A percentile compares a stretch with the other conserved stretches of the same genome.
Conservation (phyloP, 2,888 invertebrate species). For the Rugalucina vietnamica region DNA sequence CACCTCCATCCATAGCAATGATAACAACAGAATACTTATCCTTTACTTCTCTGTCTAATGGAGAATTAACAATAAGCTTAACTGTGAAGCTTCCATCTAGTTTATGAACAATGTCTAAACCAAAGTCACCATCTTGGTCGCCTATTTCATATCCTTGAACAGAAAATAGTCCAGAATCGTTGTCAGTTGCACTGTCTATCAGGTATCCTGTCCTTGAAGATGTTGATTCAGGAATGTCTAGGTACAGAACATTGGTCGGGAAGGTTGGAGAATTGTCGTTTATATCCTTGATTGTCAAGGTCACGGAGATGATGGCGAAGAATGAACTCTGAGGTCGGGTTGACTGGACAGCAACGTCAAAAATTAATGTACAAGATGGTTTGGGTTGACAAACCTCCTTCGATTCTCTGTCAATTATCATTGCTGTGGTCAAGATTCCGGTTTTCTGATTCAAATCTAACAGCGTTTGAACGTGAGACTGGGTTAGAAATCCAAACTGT, state of each 20-base stretch:
- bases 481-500: constrained; percentile 63
- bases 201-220: constrained; percentile 63
- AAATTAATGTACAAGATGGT: constrained; percentile 58
- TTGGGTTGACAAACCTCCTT: constrained; percentile 55
- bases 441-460: constrained; percentile 68
- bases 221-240: constrained; percentile 71
- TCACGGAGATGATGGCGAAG: constrained; percentile 67
- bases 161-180: constrained; percentile 71
- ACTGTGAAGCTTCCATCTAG: constrained; percentile 68
- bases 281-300: constrained; percentile 66
- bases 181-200: constrained; percentile 71
- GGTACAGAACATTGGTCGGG: constrained; percentile 56
- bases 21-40: constrained; percentile 72
- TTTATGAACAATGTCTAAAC: constrained; percentile 58
- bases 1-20: constrained; percentile 77
- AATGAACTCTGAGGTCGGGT: constrained; percentile 60
- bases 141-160: constrained; percentile 69
- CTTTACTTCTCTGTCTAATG: constrained; percentile 74
- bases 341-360: constrained; percentile 67
- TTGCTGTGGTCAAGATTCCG: constrained; percentile 67
- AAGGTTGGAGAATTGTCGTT: constrained; percentile 75
- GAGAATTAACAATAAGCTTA: constrained; percentile 68
- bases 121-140: constrained; percentile 61
- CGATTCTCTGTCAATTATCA: constrained; percentile 71
- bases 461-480: constrained; percentile 62